Base-by-base conservation (phyloP, 2,888 invertebrate genomes). In the Mythimna ferrago region DNA sequence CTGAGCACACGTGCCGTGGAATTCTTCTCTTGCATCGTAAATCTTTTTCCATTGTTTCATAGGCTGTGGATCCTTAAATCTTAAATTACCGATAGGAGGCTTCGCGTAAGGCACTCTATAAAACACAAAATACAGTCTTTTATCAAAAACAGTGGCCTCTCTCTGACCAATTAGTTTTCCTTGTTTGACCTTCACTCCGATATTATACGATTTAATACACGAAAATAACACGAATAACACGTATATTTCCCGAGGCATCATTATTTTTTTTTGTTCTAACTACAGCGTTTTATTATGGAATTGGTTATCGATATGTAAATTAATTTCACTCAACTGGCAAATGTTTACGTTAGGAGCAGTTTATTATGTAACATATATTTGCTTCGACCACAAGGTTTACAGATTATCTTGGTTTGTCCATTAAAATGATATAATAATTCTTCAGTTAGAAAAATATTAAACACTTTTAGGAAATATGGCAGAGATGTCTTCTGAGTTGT, bases 1-100 rank as follows among this genome's bases (percentile, higher is more conserved):
- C 91, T 98, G 98, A 0, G 97, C 97, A 89, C 98, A 98, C 0
- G 95, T 91, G 1, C 95, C 95, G 58, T 91, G 92, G 58, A 91
- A 93, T 80, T 91, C 92, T n/a, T 94, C 96, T 32, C 96, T 96
- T 5, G 97, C 97, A 86, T 97, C 97, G 76, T 97, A 95, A 2
- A 96, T 92, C 0, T 95, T 95, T 1, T 92, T 88, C 97, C 97
- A 97, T 64, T 90, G 92, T 65, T 84, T 89, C 0, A 82, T 58
- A 11, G 90, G 87, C 70, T 88, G 84, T 0, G 96, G 96, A 78
- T 96, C 90, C 86, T 94, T 93, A 83, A 96, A 96, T 78, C 96
- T 90, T 10, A 94, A 81, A 64, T 87, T 89, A 6, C 92, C 92
- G 2, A 92, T 56, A 1, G 96, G 96, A 19, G 92, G 81, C 76